Percentiles rank a stretch among this genome's conserved stretches.
These are phyloP conservation scores for Megaceryle maxima DNA, from an alignment of 2,113 vertebrate species.

Conservation along the genomic window DNA sequence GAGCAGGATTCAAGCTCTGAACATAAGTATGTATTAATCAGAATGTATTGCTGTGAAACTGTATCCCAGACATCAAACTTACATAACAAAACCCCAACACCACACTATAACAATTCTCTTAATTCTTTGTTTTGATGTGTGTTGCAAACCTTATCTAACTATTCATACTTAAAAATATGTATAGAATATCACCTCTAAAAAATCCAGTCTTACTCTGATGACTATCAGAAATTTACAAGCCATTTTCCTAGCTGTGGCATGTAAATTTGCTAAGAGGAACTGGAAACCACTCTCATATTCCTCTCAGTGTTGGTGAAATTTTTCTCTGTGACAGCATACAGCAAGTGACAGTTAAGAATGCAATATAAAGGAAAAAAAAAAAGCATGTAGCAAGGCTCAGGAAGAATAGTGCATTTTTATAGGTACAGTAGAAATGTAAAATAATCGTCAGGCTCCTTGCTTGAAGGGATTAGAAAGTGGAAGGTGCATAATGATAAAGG, in stretches of 20 bases:
- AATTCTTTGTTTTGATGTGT: background rate
- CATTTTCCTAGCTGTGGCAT: background rate
- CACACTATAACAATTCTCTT: background rate
- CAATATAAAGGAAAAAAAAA: background rate
- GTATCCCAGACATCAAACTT: background rate
- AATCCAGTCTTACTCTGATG: background rate
- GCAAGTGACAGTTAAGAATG: background rate
- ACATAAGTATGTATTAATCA: background rate
- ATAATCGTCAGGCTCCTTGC: background rate
- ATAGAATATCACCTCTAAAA: background rate
- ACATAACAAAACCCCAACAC: fast-evolving
- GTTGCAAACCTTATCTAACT: background rate
- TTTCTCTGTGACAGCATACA: background rate
- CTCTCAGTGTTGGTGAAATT: background rate
- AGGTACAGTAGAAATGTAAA: background rate
- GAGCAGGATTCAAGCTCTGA: background rate
- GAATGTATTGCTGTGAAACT: background rate
- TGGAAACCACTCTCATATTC: background rate
- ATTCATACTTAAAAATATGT: background rate
- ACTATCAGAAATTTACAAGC: background rate
- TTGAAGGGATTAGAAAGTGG: background rate
- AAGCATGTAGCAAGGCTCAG: background rate
- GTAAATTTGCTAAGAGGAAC: background rate
- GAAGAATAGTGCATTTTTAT: background rate
- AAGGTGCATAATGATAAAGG: background rate